Percentiles rank a stretch among this genome's conserved stretches.
Conservation (phyloP, 92 coral and sea anemone species). For the Plumapathes pennacea region DNA sequence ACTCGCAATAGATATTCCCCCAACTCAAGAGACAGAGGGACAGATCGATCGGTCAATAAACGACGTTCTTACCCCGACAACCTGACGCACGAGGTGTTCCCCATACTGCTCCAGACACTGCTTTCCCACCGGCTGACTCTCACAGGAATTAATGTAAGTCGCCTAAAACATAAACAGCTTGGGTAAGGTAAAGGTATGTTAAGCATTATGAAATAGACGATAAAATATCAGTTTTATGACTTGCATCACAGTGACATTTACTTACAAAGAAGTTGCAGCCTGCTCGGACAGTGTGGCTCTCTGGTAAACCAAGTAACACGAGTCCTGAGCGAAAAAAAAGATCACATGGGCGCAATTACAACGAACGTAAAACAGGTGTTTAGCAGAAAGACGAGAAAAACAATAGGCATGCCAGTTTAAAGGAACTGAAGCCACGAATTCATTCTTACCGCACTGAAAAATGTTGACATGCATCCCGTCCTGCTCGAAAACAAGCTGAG, state of each 20-base stretch:
- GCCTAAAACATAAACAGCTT: constrained; percentile 38
- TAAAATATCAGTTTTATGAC: background rate
- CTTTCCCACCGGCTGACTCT: constrained; percentile 62
- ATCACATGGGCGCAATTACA: constrained; percentile 1
- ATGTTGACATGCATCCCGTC: constrained; percentile 65
- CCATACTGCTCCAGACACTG: constrained; percentile 67
- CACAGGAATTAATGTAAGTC: constrained; percentile 66
- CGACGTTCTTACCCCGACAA: constrained; percentile 61
- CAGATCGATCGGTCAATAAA: background rate
- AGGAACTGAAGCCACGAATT: background rate
- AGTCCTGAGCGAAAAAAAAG: constrained; percentile 47
- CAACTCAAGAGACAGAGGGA: no score
- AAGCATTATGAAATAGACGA: background rate
- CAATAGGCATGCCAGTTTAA: background rate
- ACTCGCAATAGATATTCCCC: no score
- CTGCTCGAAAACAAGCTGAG: constrained; percentile 73
- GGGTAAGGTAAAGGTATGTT: background rate
- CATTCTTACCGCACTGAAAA: constrained; percentile 87
- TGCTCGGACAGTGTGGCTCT: constrained; percentile 75
- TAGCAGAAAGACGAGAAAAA: background rate
- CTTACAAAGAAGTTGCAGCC: constrained; percentile 88
- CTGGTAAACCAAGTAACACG: constrained; percentile 70
- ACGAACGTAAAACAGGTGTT: background rate
- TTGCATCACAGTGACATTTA: constrained; percentile 6
- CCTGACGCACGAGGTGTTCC: constrained; percentile 77